Conservation (phyloP, 2,797 vertebrate genomes). For the Epinephelus coioides region DNA sequence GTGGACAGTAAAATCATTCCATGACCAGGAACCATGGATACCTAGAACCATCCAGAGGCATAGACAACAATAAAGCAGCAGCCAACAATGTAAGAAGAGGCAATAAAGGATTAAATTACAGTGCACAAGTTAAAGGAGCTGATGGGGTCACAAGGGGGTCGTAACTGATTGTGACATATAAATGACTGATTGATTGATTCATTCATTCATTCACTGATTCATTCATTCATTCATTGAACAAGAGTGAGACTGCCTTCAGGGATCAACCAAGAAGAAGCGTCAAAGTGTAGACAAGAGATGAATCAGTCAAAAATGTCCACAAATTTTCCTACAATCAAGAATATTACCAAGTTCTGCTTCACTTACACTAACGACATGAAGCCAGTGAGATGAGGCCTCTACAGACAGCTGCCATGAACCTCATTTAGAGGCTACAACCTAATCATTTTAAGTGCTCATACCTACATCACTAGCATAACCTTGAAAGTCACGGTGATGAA, state of each 20-base stretch:
- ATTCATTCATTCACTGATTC: too few species aligned
- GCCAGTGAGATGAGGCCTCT: conserved; percentile 39
- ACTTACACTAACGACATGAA: conserved; percentile 29
- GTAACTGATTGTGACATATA: too few species aligned
- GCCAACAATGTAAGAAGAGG: too few species aligned
- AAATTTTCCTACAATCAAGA: conserved; percentile 25
- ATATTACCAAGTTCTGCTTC: conserved; percentile 30
- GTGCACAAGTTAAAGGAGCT: too few species aligned
- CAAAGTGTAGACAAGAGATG: conserved; percentile 27
- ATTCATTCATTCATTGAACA: too few species aligned
- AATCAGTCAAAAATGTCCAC: conserved; percentile 23
- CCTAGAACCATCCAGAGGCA: too few species aligned
- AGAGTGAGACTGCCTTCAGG: background rate
- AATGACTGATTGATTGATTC: too few species aligned
- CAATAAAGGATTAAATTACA: too few species aligned
- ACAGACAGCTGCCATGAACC: conserved; percentile 38
- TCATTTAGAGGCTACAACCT: conserved; percentile 57
- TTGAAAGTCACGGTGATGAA: conserved; percentile 52
- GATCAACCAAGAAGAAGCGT: conserved; percentile 10
- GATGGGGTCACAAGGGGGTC: background rate
- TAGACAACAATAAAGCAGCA: too few species aligned
- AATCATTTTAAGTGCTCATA: conserved; percentile 70
- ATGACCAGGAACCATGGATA: too few species aligned
- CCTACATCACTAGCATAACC: conserved; percentile 45
- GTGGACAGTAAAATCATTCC: too few species aligned